These are phyloP conservation scores for Cladorhizidae sp. DNA, from an alignment of 37 sponge, comb jelly and placozoan genomes.

Conservation along the genomic window DNA sequence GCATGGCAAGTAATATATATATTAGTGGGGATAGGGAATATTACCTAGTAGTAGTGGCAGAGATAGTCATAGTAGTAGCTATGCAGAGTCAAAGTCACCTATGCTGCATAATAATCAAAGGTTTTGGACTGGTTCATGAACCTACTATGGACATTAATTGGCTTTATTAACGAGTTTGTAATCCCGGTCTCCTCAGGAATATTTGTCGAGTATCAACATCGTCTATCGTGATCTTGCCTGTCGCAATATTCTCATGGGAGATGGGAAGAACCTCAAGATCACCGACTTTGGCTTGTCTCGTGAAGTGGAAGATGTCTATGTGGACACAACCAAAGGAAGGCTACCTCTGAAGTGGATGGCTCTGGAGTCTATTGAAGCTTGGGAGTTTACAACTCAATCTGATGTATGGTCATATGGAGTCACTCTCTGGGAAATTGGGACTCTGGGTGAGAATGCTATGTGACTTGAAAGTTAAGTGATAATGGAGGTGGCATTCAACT, in stretches of 20 bases:
- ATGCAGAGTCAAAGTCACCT: too few species aligned
- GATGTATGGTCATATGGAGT: conserved; percentile 88
- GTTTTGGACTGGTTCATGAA: too few species aligned
- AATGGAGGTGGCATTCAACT: too few species aligned
- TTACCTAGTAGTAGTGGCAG: too few species aligned
- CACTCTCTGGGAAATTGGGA: conserved; percentile 73
- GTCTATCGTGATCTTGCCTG: conserved; percentile 86
- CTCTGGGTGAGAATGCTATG: conserved; percentile 41
- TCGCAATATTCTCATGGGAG: conserved; percentile 75
- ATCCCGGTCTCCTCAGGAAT: conserved; percentile 38
- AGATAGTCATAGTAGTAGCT: too few species aligned
- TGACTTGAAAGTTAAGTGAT: too few species aligned
- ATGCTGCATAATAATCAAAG: too few species aligned
- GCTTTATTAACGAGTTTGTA: too few species aligned
- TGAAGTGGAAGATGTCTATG: conserved; percentile 51
- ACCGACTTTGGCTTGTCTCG: conserved; percentile 86
- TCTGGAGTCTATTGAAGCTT: conserved; percentile 66
- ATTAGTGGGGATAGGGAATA: too few species aligned
- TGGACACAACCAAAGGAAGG: conserved; percentile 63
- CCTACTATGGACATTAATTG: too few species aligned
- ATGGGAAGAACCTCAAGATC: conserved; percentile 76
- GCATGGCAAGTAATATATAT: conserved; percentile 51
- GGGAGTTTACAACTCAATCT: conserved; percentile 74
- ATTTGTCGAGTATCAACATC: conserved; percentile 58
- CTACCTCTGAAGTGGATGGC: conserved; percentile 85